Base-by-base conservation (phyloP, 2,888 invertebrate genomes). In the Cephus runcator region DNA sequence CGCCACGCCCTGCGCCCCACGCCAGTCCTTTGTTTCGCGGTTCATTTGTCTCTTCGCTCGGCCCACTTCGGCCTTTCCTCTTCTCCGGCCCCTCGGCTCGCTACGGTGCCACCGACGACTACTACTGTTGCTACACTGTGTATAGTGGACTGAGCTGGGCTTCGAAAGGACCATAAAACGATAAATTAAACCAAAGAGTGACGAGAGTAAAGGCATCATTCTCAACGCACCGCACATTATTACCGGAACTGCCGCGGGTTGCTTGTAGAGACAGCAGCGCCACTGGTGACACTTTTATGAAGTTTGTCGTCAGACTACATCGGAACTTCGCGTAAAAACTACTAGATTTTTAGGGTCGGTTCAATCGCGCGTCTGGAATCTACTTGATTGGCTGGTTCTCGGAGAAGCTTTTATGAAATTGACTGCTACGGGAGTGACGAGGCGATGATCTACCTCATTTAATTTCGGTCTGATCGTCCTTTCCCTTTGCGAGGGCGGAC, bases 21-120 rank as follows among this genome's bases (percentile, higher is more conserved):
- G 12, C 78, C 76, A 73, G 77, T 81, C 89, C 88, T 90, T 91
- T 91, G 91, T 91, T 90, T 90, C 88, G 88, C 87, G 88, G 87
- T 90, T 90, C 90, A 91, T 91, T 91, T 90, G 89, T 90, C 90
- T 90, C 87, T 83, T 84, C 82, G 84, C 79, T 80, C 83, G 76
- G 80, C 80, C 83, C 82, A 80, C 81, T 73, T 81, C 56, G 69
- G 69, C 34, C 69, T 73, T 76, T 76, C 75, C 30, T 12, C 73
- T 75, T 73, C 69, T 69, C 23, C 56, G 56, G 56, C 56, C 56
- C 23, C 56, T 56, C 23, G 56, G 9, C 56, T 23, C 23, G 23
- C 56, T 56, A 56, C 56, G 56, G 56, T 56, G 56, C 56, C 56
- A 56, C 56, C 0, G 56, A 56, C 56, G 56, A 23, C 56, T 56